phyloP scores from a whole-genome alignment of 2,888 invertebrate species.

The Dusona sp. region DNA sequence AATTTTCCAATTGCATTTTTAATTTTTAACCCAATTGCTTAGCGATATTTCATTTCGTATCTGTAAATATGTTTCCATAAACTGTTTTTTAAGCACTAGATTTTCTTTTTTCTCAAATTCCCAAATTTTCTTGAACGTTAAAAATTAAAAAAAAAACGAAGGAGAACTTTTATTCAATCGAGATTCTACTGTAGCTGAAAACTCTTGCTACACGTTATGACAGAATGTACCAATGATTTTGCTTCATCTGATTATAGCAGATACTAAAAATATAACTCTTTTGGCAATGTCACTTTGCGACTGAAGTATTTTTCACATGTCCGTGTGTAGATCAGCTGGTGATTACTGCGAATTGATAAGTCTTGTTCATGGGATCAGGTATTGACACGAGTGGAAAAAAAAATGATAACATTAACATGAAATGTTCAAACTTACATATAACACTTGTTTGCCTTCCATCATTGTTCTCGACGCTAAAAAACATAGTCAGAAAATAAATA shows the following conservation, averaged over 20 bases:
- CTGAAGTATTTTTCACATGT: conserved; percentile 65
- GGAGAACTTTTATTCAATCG: background rate
- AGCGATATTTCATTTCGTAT: background rate
- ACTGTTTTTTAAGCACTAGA: background rate
- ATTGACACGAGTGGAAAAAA: conserved; percentile 43
- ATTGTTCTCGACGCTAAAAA: background rate
- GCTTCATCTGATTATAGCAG: conserved; percentile 63
- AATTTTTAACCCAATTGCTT: background rate
- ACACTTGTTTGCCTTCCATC: background rate
- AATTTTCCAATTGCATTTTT: background rate
- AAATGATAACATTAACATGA: background rate
- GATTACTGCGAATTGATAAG: conserved; percentile 60
- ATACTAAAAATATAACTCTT: conserved; percentile 77
- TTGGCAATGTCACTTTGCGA: conserved; percentile 75
- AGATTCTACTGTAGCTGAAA: conserved; percentile 44
- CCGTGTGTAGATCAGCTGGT: conserved; percentile 68
- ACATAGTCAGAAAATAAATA: background rate
- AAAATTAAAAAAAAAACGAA: background rate
- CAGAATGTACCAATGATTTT: conserved; percentile 60
- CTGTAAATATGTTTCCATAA: background rate
- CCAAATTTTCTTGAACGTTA: background rate
- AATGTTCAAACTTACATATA: background rate
- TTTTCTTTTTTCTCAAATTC: background rate
- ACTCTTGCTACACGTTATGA: conserved; percentile 13
- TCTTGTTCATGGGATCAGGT: conserved; percentile 76